Conservation (phyloP, 1,140 invertebrate genomes). For the Drosophila nannoptera region DNA sequence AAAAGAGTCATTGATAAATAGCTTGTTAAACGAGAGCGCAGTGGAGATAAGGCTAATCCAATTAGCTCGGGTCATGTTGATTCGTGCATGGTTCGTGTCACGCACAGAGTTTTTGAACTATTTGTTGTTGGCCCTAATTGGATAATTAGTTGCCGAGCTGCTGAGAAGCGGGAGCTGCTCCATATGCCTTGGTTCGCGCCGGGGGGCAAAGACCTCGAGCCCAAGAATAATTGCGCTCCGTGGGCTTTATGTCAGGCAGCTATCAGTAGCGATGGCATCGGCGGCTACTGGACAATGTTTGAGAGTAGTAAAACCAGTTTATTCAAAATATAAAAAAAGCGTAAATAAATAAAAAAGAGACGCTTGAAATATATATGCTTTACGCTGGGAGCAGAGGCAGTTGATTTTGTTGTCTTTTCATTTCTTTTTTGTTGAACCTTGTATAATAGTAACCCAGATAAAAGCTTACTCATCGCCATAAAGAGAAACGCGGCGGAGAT, state of each 20-base stretch:
- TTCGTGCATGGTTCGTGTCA: slow-evolving; percentile 9
- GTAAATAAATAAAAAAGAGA: slow-evolving; percentile 17
- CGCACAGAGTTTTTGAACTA: not conserved
- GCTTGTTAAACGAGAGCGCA: too few species aligned
- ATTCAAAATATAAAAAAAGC: slow-evolving; percentile 7
- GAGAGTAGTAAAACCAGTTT: slow-evolving; percentile 51
- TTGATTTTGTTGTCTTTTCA: slow-evolving; percentile 8
- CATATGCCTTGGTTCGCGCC: slow-evolving; percentile 41
- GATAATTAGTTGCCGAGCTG: slow-evolving; percentile 22
- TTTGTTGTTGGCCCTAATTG: slow-evolving; percentile 27
- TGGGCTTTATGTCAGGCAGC: slow-evolving; percentile 27
- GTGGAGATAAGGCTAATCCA: too few species aligned
- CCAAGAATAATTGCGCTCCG: slow-evolving; percentile 28
- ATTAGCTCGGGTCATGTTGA: too few species aligned
- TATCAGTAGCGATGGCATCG: slow-evolving; percentile 34
- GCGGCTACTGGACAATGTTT: slow-evolving; percentile 30
- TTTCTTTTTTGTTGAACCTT: slow-evolving; percentile 1
- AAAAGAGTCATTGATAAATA: too few species aligned
- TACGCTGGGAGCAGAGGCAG: slow-evolving; percentile 35
- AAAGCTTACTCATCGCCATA: slow-evolving; percentile 38
- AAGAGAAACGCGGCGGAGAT: slow-evolving; percentile 47
- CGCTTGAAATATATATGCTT: slow-evolving; percentile 51
- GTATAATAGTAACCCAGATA: slow-evolving; percentile 62
- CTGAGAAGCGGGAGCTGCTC: slow-evolving; percentile 43
- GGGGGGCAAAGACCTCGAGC: slow-evolving; percentile 62